A percentile compares a stretch with the other conserved stretches of the same genome.
Conservation (phyloP, 2,888 invertebrate genomes). For the Drosophila villosipedis region DNA sequence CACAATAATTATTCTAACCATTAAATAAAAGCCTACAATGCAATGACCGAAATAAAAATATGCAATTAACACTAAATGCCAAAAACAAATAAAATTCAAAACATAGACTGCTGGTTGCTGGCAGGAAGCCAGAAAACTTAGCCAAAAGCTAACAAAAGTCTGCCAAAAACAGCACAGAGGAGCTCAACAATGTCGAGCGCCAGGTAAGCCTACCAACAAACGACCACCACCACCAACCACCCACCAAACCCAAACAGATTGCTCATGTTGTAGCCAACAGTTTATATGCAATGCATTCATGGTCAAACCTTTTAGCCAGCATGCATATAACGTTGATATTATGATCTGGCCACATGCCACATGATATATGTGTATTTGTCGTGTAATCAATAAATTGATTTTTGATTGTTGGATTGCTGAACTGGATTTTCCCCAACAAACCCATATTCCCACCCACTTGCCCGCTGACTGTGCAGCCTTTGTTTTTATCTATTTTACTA, state of each 20-base stretch:
- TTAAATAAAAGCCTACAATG: constrained; percentile 7
- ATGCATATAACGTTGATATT: constrained; percentile 39
- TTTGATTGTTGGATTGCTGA: constrained; percentile 67
- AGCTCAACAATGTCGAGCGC: constrained; percentile 66
- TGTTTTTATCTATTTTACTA: constrained; percentile 37
- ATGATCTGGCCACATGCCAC: constrained; percentile 52
- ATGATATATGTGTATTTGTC: constrained; percentile 46
- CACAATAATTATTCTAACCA: constrained; percentile 14
- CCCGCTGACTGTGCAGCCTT: constrained; percentile 34
- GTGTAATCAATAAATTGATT: constrained; percentile 81
- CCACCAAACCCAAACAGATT: constrained; percentile 18
- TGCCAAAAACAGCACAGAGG: constrained; percentile 19
- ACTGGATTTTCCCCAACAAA: constrained; percentile 34
- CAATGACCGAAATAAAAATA: constrained; percentile 13
- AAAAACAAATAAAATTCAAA: constrained; percentile 31
- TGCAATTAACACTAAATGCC: constrained; percentile 47
- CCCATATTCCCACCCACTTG: background rate
- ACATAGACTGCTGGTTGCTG: constrained; percentile 40
- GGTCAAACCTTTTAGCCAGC: constrained; percentile 40
- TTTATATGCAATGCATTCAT: constrained; percentile 28
- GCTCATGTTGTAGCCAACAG: constrained; percentile 10
- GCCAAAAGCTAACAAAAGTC: constrained; percentile 28
- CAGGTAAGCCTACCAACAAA: constrained; percentile 60
- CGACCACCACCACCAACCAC: background rate
- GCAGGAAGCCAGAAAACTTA: constrained; percentile 57